Evolutionary conservation across 1,140 invertebrate species (phyloP), one percentile per base, ranked within the genome.

Genomic region (Teleogryllus occipitalis): DNA sequence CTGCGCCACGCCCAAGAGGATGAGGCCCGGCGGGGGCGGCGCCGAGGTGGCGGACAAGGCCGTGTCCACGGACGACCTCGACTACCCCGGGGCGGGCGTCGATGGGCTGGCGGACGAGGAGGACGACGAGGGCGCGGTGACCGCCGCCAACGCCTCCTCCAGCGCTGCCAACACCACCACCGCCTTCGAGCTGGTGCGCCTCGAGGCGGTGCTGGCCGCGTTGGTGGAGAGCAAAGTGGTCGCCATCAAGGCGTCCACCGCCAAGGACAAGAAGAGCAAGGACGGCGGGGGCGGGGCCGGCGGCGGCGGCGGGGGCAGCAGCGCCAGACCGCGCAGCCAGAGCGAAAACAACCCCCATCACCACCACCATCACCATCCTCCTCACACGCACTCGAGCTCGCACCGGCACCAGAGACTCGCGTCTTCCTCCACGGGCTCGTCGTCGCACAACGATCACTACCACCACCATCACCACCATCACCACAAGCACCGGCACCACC

Each of bases 51-150:
- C 89, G 85, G 91, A 92, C 87, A 92, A 92, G 85, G 90, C 91
- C 82, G 91, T 92, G 80, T 91, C 90, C 82, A 92, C 91, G 82
- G 90, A 92, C 86, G 91, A 91, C 85, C 86, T 84, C 49, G 82
- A 82, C 81, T 85, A 80, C 77, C 77, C 80, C 80, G 39, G 39
- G 47, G 76, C 8, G 8, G 39, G 76, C 76, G n/a, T n/a, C n/a
- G n/a, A n/a, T n/a, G n/a, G n/a, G n/a, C n/a, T n/a, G n/a, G 78
- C 21, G 73, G 75, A 75, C 27, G 75, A 80, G 7, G 79, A 80
- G 39, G 79, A 77, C 12, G 72, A 21, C 14, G 65, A 47, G 21
- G 78, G 72, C 15, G 39, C 65, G 72, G 47, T 27, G 78, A 47
- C 22, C 46, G 49, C 47, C 10, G 49, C 47, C 22, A 78, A 78